Percentiles rank a stretch among this genome's conserved stretches.
Conservation (phyloP, 2,113 vertebrate genomes). For the Vulpes ferrilata region DNA sequence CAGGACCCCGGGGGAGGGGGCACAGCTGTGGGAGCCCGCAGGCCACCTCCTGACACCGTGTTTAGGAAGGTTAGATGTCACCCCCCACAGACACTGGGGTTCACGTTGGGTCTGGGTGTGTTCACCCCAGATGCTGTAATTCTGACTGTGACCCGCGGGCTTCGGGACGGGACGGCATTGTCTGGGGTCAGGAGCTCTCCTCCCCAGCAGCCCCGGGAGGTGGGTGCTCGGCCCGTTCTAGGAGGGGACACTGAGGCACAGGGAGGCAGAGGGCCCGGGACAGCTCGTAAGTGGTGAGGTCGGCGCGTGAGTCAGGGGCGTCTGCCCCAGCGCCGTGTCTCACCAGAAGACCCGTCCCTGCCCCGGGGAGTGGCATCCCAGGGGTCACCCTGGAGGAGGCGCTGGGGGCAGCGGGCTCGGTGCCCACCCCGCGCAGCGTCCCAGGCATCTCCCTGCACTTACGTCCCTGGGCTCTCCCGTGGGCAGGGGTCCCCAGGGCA, state of each 20-base stretch:
- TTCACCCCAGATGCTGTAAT: not conserved
- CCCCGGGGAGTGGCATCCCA: not conserved
- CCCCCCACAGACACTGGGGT: not conserved
- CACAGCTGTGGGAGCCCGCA: not conserved
- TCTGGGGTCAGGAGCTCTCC: not conserved
- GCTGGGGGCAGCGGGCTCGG: not conserved
- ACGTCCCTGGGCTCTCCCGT: too few relatives aligned
- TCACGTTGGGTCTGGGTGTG: too few relatives aligned
- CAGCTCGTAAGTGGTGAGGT: not conserved
- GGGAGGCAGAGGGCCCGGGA: not conserved
- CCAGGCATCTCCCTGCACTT: not conserved
- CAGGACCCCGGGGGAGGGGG: too few relatives aligned
- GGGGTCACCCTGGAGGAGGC: too few relatives aligned
- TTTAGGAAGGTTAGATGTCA: too few relatives aligned
- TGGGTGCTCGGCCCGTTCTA: fast-evolving
- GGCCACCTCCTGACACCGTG: not conserved
- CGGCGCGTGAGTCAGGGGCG: not conserved
- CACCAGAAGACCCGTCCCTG: not conserved
- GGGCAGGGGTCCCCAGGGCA: not conserved
- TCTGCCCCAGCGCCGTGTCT: not conserved
- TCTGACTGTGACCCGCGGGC: not conserved
- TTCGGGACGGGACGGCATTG: not conserved
- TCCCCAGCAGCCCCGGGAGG: not conserved
- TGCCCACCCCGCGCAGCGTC: not conserved
- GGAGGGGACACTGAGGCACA: not conserved